These are phyloP conservation scores for Orthosia incerta DNA, from an alignment of 2,888 invertebrate genomes.

Conservation along the genomic window DNA sequence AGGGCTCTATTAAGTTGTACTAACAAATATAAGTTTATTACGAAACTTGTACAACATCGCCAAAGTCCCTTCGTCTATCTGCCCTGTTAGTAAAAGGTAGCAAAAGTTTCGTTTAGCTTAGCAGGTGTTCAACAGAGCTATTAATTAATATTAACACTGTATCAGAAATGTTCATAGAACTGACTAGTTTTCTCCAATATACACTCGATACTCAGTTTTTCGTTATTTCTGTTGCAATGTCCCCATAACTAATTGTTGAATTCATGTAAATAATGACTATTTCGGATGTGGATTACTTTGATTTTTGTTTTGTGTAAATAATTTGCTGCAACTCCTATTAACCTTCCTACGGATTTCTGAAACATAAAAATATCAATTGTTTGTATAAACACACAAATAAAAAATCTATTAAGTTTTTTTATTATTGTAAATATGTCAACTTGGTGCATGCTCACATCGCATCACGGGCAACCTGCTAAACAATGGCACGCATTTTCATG, in stretches of 20 bases:
- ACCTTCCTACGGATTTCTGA: constrained; percentile 38
- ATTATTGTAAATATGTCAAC: constrained; percentile 60
- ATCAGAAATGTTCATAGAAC: constrained; percentile 24
- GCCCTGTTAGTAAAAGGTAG: neutral
- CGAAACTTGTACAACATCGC: neutral
- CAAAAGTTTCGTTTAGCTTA: constrained; percentile 8
- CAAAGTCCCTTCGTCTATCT: neutral
- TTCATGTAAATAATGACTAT: constrained; percentile 46
- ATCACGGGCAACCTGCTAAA: constrained; percentile 14
- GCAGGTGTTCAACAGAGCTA: neutral
- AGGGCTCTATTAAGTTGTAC: neutral
- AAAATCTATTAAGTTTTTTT: constrained; percentile 1
- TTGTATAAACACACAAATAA: constrained; percentile 29
- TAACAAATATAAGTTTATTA: neutral
- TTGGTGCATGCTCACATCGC: constrained; percentile 50
- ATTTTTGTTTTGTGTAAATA: constrained; percentile 61
- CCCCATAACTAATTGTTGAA: constrained; percentile 20
- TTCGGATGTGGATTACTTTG: constrained; percentile 40
- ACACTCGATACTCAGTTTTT: neutral
- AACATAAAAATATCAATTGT: constrained; percentile 12
- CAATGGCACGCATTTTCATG: constrained; percentile 1
- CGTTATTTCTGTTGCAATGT: constrained; percentile 26
- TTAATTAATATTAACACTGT: constrained; percentile 18
- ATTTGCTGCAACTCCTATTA: constrained; percentile 42
- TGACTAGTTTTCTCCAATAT: neutral